A percentile compares a stretch with the other conserved stretches of the same genome.
Evolutionary conservation across 2,113 vertebrate genomes (phyloP).

Genomic region (Pithys albifrons): DNA sequence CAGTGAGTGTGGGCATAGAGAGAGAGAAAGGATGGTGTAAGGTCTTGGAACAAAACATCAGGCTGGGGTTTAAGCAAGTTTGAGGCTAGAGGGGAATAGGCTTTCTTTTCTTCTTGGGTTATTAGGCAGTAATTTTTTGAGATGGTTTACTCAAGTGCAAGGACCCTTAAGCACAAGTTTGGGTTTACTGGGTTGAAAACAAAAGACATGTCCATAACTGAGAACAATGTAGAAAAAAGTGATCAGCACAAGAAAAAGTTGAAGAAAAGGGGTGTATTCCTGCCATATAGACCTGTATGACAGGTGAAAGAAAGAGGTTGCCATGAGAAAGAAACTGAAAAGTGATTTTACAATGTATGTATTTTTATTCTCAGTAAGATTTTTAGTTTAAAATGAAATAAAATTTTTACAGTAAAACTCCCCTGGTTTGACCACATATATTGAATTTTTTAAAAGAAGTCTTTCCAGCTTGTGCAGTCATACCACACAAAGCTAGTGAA

Average conservation of each 20-base stretch:
- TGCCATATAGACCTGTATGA: not conserved
- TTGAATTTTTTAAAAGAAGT: not conserved
- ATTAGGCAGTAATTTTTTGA: not conserved
- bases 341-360: not conserved
- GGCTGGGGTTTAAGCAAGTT: constrained; percentile 29
- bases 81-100: constrained; percentile 31
- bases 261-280: not conserved
- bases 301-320: not conserved
- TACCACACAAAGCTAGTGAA: not conserved
- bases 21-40: constrained; percentile 38
- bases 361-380: not conserved
- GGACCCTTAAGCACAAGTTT: not conserved
- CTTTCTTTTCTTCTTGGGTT: not conserved
- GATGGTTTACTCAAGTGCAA: not conserved
- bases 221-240: not conserved
- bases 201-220: not conserved
- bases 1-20: not conserved
- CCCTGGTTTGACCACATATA: not conserved
- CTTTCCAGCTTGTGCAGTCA: not conserved
- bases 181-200: not conserved
- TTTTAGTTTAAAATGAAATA: not conserved
- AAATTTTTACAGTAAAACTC: not conserved
- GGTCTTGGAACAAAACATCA: constrained; percentile 38
- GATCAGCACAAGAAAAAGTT: not conserved
- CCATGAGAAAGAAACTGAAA: not conserved